Evolutionary conservation across 1,140 invertebrate genomes (phyloP).

Genomic region (Lordiphosa collinella): DNA sequence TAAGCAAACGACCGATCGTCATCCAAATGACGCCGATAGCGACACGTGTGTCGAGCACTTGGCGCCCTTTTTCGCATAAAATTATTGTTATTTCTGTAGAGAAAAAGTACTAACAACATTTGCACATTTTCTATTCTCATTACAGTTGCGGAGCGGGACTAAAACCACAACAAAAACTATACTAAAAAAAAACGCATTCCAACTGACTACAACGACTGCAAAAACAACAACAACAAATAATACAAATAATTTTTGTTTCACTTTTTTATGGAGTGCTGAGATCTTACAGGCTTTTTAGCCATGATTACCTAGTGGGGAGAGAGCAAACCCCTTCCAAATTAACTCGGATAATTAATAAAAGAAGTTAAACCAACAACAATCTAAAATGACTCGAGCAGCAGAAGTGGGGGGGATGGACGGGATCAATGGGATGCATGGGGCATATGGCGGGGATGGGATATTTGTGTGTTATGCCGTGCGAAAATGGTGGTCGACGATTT

Average conservation of each 20-base stretch:
- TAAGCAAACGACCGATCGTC: constrained; percentile 10
- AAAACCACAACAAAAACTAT: constrained; percentile 7
- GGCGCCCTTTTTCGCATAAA: constrained; percentile 72
- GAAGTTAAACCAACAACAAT: constrained; percentile 2
- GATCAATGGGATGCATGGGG: no score
- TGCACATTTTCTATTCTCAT: constrained; percentile 34
- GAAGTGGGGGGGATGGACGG: no score
- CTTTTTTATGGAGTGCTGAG: background rate
- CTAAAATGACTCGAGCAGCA: constrained; percentile 3
- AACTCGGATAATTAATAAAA: constrained; percentile 2
- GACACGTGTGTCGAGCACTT: constrained; percentile 64
- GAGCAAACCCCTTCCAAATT: constrained; percentile 4
- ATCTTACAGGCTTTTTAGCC: constrained; percentile 1
- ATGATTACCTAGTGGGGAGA: constrained; percentile 55
- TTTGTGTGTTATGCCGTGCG: constrained; percentile 56
- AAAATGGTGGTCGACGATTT: constrained; percentile 23
- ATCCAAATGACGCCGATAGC: constrained; percentile 26
- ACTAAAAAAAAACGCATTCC: constrained; percentile 50
- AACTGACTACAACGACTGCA: constrained; percentile 26
- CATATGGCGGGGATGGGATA: background rate
- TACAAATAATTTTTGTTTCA: constrained; percentile 13
- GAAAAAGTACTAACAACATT: constrained; percentile 31
- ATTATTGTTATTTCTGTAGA: constrained; percentile 34
- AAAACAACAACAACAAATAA: constrained; percentile 20
- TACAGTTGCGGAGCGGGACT: constrained; percentile 37